A percentile compares a stretch with the other conserved stretches of the same genome.
phyloP scores from a whole-genome alignment of 2,797 vertebrate species.

The Meda fulgida region DNA sequence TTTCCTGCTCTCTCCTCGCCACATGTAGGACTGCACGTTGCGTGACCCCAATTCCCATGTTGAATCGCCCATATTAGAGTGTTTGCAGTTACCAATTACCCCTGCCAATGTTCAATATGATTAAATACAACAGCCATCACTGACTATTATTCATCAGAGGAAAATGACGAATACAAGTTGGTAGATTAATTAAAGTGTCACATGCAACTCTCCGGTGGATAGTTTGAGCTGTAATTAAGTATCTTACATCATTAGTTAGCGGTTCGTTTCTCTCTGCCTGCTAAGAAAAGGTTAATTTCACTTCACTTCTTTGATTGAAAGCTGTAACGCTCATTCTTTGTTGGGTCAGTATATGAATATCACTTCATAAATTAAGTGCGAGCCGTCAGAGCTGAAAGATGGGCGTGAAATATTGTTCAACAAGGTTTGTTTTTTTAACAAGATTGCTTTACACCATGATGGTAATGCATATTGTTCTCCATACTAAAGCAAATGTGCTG shows the following conservation, averaged over 20 bases:
- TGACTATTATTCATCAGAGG: conserved; percentile 50
- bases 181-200: conserved; percentile 64
- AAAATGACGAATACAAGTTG: conserved; percentile 49
- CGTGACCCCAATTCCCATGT: conserved; percentile 21
- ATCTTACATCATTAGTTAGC: conserved; percentile 64
- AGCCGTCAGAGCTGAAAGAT: conserved; percentile 31
- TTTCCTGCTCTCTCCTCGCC: not conserved
- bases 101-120: conserved; percentile 55
- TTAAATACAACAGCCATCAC: conserved; percentile 54
- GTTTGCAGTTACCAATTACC: conserved; percentile 54
- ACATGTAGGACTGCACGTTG: conserved; percentile 12
- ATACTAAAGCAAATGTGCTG: not conserved
- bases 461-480: conserved; percentile 39
- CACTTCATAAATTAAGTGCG: conserved; percentile 39
- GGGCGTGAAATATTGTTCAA: conserved; percentile 24
- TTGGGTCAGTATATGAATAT: conserved; percentile 63
- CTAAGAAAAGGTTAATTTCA: conserved; percentile 69
- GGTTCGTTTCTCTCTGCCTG: conserved; percentile 59
- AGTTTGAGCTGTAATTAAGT: conserved; percentile 61
- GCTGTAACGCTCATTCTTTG: conserved; percentile 54
- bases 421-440: conserved; percentile 15
- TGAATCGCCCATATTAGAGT: conserved; percentile 32
- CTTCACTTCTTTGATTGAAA: conserved; percentile 66
- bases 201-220: conserved; percentile 58
- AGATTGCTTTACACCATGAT: conserved; percentile 6